Conservation (phyloP, 2,797 vertebrate species). For the Squalus acanthias region DNA sequence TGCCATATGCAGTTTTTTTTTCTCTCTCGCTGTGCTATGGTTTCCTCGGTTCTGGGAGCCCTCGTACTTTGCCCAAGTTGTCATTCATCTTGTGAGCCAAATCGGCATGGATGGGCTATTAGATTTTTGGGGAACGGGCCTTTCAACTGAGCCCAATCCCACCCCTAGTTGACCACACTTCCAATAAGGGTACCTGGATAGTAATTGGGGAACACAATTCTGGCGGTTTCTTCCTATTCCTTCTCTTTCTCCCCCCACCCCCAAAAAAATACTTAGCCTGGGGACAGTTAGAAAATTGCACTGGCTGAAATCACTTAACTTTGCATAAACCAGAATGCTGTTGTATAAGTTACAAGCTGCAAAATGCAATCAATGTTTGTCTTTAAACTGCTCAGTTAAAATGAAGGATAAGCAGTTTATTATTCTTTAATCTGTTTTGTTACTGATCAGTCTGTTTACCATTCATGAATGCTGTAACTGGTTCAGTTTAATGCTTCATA, state of each 20-base stretch:
- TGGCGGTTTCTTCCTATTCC: not conserved
- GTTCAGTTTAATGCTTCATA: not conserved
- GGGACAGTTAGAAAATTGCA: not conserved
- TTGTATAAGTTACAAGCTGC: not conserved
- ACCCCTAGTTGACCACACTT: not conserved
- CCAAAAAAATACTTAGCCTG: not conserved
- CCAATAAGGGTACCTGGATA: not conserved
- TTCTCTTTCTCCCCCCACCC: no score
- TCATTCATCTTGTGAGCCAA: not conserved
- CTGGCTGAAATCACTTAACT: not conserved
- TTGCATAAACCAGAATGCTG: not conserved
- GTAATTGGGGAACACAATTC: not conserved
- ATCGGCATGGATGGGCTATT: not conserved
- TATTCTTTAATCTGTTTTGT: not conserved
- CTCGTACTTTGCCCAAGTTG: not conserved
- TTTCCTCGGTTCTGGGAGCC: not conserved
- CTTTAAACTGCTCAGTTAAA: not conserved
- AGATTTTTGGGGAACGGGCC: not conserved
- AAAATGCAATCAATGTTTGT: not conserved
- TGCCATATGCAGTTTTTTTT: not conserved
- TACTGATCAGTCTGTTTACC: not conserved
- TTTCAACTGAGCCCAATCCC: not conserved
- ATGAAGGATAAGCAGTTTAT: not conserved
- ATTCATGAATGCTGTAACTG: not conserved
- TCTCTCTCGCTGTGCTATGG: not conserved